A percentile compares a stretch with the other conserved stretches of the same genome.
phyloP scores from a whole-genome alignment of 2,888 invertebrate species.

The Archaeoteleia sp. region DNA sequence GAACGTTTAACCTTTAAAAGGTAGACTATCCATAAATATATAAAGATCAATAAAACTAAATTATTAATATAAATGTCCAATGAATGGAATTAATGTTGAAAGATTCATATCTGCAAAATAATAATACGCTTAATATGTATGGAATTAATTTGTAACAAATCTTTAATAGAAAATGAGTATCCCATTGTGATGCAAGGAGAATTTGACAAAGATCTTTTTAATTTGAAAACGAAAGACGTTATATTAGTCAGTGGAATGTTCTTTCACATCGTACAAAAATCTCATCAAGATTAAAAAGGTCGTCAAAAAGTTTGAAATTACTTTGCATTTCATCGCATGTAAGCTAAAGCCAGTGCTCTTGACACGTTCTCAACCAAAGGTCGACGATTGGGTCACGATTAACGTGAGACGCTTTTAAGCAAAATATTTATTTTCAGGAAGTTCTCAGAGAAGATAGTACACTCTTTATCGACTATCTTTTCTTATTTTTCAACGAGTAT shows the following conservation, averaged over 20 bases:
- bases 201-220: background rate
- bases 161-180: background rate
- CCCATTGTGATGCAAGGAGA: background rate
- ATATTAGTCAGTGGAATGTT: constrained; percentile 2
- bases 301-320: constrained; percentile 15
- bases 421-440: constrained; percentile 9
- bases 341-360: constrained; percentile 14
- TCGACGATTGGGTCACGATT: constrained; percentile 8
- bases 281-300: constrained; percentile 15
- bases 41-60: too few species aligned
- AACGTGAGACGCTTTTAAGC: constrained; percentile 1
- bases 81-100: too few species aligned
- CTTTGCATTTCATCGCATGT: constrained; percentile 19
- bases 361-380: constrained; percentile 14
- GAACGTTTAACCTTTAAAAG: too few species aligned
- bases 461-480: too few species aligned
- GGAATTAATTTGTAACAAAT: too few species aligned
- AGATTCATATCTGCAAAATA: too few species aligned
- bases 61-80: too few species aligned
- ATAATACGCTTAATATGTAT: too few species aligned
- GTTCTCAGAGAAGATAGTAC: background rate
- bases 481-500: too few species aligned
- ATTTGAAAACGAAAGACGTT: background rate
- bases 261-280: constrained; percentile 9
- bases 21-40: too few species aligned